Conservation (phyloP, 2,888 invertebrate species). For the Hirudinaria manillensis region DNA sequence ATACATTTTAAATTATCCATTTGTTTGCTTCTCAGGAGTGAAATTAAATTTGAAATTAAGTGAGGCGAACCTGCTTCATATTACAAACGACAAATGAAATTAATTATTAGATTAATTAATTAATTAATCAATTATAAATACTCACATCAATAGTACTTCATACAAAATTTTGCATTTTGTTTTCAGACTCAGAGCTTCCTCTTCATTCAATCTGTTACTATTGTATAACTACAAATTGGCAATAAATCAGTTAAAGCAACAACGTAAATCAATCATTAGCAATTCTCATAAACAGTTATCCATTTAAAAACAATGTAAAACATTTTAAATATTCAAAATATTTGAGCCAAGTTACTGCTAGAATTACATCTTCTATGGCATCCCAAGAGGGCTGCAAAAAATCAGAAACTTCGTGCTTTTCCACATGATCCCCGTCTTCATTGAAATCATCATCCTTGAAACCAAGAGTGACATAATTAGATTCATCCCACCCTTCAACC, state of each 20-base stretch:
- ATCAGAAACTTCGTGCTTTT: not conserved
- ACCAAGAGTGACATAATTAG: not conserved
- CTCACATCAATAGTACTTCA: constrained; percentile 49
- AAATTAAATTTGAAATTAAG: constrained; percentile 4
- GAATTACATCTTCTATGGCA: not conserved
- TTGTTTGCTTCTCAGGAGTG: not conserved
- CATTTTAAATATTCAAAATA: not conserved
- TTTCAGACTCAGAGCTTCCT: constrained; percentile 52
- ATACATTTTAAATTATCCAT: constrained; percentile 1
- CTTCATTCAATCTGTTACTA: constrained; percentile 52
- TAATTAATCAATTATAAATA: not conserved
- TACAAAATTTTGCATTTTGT: constrained; percentile 54
- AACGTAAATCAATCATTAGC: not conserved
- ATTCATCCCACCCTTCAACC: not conserved
- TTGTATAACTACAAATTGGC: constrained; percentile 49
- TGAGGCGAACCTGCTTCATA: too few relatives aligned
- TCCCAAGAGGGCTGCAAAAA: not conserved
- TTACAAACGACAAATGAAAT: not conserved
- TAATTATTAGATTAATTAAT: not conserved
- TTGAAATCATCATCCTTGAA: not conserved
- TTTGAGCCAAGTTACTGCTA: not conserved
- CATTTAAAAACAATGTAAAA: not conserved
- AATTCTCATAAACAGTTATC: not conserved
- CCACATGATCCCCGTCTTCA: constrained; percentile 1
- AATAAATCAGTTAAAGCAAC: constrained; percentile 16